Conservation (phyloP, 1,140 invertebrate genomes). For the Pseudobourletiella spinata region DNA sequence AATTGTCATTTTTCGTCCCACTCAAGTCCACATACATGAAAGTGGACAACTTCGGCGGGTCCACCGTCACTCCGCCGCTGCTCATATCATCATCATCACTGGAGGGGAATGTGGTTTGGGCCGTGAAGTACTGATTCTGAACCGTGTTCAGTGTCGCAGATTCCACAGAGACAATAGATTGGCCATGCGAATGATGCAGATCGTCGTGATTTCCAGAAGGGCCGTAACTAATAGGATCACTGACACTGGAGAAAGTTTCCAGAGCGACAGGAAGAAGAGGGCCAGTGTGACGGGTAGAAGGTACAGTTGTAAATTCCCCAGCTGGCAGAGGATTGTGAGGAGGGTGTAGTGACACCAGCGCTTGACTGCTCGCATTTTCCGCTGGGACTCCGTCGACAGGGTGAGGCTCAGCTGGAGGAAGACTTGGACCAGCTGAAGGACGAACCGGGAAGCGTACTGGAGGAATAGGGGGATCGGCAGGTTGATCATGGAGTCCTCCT, state of each 20-base stretch:
- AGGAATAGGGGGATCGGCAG: neutral
- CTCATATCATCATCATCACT: neutral
- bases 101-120: neutral
- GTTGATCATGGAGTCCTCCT: no score
- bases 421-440: conserved; percentile 4
- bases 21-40: conserved; percentile 28
- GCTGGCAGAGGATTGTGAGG: conserved; percentile 22
- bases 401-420: neutral
- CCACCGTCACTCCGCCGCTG: conserved; percentile 6
- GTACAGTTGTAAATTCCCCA: conserved; percentile 31
- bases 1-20: conserved; percentile 2
- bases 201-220: conserved; percentile 23
- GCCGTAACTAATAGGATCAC: conserved; percentile 25
- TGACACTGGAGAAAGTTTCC: conserved; percentile 36
- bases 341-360: conserved; percentile 27
- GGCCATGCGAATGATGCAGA: conserved; percentile 31
- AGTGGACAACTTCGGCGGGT: conserved; percentile 27
- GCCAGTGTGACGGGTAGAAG: conserved; percentile 30
- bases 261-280: conserved; percentile 36
- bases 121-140: neutral
- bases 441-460: conserved; percentile 18
- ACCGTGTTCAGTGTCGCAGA: conserved; percentile 17
- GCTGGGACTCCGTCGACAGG: conserved; percentile 10
- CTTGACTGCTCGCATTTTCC: conserved; percentile 21
- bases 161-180: conserved; percentile 33